Conservation (phyloP, 2,797 vertebrate genomes). For the Emydoidea blandingii region DNA sequence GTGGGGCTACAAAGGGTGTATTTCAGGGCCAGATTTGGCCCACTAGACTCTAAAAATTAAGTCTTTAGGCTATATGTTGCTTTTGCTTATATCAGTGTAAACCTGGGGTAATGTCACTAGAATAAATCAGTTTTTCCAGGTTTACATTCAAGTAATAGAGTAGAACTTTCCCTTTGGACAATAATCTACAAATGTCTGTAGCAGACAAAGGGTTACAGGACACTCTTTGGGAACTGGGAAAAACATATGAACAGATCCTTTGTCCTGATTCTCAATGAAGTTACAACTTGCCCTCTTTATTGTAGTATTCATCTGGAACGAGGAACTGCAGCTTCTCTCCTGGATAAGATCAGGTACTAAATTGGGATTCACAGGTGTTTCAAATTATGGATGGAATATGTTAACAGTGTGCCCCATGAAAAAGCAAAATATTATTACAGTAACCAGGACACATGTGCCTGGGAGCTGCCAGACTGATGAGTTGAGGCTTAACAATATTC, state of each 20-base stretch:
- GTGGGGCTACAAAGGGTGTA: not conserved
- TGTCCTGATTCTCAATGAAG: not conserved
- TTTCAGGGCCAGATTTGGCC: not conserved
- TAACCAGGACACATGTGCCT: not conserved
- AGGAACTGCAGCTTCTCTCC: not conserved
- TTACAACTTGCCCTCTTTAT: not conserved
- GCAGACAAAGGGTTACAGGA: not conserved
- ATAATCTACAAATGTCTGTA: not conserved
- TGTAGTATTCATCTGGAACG: not conserved
- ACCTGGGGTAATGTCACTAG: not conserved
- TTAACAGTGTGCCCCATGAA: fast-evolving
- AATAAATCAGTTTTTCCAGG: not conserved
- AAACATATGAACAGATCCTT: not conserved
- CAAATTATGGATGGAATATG: not conserved
- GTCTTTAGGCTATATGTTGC: not conserved
- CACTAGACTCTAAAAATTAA: not conserved
- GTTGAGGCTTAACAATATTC: not conserved
- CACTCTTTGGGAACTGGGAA: not conserved
- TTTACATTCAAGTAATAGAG: not conserved
- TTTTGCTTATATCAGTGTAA: not conserved
- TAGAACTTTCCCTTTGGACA: not conserved
- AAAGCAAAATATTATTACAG: not conserved
- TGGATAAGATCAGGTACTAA: not conserved
- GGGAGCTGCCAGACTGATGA: not conserved
- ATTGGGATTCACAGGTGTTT: not conserved